Base-by-base conservation (phyloP, 1,140 invertebrate genomes). In the Drosophila willistoni region DNA sequence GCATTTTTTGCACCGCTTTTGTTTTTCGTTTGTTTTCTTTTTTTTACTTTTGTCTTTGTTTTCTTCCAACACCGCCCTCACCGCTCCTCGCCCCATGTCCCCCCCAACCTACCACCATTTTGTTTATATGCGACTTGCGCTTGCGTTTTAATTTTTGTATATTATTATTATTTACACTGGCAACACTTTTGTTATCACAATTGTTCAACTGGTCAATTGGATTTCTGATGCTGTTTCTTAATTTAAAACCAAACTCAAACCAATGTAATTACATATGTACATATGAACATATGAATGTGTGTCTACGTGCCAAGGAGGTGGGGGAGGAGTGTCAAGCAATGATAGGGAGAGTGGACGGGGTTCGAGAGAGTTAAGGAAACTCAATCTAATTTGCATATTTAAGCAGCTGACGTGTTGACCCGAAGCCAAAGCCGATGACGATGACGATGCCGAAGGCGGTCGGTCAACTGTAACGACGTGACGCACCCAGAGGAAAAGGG, bases 1-100 rank as follows among this genome's bases (percentile, higher is more conserved):
- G 83, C 83, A 83, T 59, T 86, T 86, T 87, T 86, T 86, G 82
- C 79, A 79, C 79, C 82, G 82, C 87, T 72, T 78, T 65, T 64
- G 39, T 56, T 61, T 41, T 44, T 77, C 71, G 47, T 71, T 62
- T 60, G 42, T 10, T 64, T 64, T 3, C 55, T 63, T 55, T 60
- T 60, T 22, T n/a, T 41, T 13, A 39, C 36, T 12, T 47, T 67
- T 70, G 57, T 51, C 73, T 73, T 73, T 56, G 36, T 54, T 62
- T 71, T 34, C 59, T 51, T 51, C 19, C 9, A 29, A 25, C 25
- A 25, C 25, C 25, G 25, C 44, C 44, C 36, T 12, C 9, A 7
- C 34, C 33, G 6, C 33, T 25, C 3, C 25, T 2, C 4, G 29
- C 34, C 34, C 1, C 9, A 10, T 29, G 29, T 29, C 2, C 22